A percentile compares a stretch with the other conserved stretches of the same genome.
Evolutionary conservation across 2,113 vertebrate genomes (phyloP).

Genomic region (Aleadryas rufinucha): DNA sequence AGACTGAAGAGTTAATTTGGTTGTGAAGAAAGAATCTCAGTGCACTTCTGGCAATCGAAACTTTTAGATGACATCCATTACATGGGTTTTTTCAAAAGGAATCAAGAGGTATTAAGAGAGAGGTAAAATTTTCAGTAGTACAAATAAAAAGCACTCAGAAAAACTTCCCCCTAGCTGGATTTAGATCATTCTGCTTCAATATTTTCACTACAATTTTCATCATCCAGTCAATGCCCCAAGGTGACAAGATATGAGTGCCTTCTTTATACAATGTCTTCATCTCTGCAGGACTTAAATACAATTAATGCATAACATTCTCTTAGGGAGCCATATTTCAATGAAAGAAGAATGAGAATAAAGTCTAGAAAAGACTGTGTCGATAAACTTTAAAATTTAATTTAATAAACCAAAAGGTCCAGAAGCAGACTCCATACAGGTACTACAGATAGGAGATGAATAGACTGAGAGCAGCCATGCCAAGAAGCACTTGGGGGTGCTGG

Average conservation of each 20-base stretch:
- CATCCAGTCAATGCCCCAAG: neutral
- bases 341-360: neutral
- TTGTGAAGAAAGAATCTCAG: neutral
- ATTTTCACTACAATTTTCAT: neutral
- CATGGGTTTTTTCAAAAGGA: neutral
- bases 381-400: neutral
- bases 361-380: neutral
- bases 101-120: neutral
- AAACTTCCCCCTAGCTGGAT: neutral
- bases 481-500: neutral
- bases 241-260: neutral
- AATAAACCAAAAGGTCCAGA: neutral
- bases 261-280: neutral
- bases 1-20: neutral
- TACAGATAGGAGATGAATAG: neutral
- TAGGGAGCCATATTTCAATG: neutral
- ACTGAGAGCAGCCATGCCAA: neutral
- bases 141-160: neutral
- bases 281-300: neutral
- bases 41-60: neutral
- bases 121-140: neutral
- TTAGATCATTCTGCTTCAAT: neutral
- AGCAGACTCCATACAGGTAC: neutral
- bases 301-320: neutral
- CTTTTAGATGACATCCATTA: rapidly evolving